A percentile compares a stretch with the other conserved stretches of the same genome.
Conservation (phyloP, 2,113 vertebrate genomes). For the Pitta sordida region DNA sequence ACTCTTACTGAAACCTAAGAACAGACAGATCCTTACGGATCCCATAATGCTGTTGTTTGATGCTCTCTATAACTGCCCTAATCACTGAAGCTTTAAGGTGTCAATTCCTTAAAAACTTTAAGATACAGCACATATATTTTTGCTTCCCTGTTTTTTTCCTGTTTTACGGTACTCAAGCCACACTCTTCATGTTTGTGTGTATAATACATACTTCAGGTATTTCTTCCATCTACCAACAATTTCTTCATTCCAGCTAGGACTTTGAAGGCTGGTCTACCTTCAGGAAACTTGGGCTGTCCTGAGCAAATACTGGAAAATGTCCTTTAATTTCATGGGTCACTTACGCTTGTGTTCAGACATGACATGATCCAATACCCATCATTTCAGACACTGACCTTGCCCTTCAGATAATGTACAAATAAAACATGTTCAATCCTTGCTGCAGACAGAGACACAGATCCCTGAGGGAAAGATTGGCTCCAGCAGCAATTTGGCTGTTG, state of each 20-base stretch:
- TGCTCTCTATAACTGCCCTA: neutral
- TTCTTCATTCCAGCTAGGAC: neutral
- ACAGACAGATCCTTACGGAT: neutral
- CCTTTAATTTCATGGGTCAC: constrained; percentile 40
- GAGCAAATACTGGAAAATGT: fast-evolving
- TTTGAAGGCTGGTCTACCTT: neutral
- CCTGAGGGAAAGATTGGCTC: neutral
- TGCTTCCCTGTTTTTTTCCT: neutral
- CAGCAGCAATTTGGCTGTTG: neutral
- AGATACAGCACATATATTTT: neutral
- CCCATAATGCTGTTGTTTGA: neutral
- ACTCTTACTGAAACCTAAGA: neutral
- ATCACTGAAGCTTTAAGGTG: neutral
- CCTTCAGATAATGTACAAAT: neutral
- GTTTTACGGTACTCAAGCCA: neutral
- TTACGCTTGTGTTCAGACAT: neutral
- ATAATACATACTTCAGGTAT: neutral
- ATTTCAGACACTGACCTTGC: constrained; percentile 10
- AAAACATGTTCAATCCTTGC: neutral
- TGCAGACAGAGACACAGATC: neutral
- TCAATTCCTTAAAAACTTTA: neutral
- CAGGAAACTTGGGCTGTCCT: neutral
- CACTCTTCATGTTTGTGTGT: neutral
- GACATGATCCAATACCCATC: neutral
- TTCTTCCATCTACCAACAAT: neutral